Evolutionary conservation across 2,797 vertebrate genomes (phyloP).

Genomic region (Tarsius wallacei): DNA sequence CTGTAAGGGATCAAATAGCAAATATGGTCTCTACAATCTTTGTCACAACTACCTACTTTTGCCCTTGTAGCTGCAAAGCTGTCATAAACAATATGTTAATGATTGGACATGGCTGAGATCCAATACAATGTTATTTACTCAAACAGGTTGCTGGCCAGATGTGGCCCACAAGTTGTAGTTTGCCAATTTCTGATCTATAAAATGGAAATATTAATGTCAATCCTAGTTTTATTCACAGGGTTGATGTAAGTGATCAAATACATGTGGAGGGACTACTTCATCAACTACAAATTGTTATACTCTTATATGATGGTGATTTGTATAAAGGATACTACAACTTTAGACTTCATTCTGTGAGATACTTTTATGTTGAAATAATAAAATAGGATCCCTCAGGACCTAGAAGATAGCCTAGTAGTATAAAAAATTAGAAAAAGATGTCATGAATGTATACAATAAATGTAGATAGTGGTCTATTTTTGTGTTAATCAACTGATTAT

Average conservation of each 20-base stretch:
- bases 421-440: too few species aligned
- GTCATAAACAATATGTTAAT: neutral
- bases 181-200: neutral
- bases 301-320: neutral
- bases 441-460: too few species aligned
- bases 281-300: neutral
- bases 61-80: neutral
- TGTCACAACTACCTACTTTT: neutral
- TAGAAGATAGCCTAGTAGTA: neutral
- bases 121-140: conserved; percentile 32
- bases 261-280: neutral
- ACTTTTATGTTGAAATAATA: neutral
- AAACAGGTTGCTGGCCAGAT: neutral
- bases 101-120: neutral
- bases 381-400: neutral
- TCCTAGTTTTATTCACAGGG: neutral
- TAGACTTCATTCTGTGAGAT: neutral
- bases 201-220: neutral
- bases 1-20: neutral
- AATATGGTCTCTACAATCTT: neutral
- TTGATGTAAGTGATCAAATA: neutral
- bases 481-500: too few species aligned
- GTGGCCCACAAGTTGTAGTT: neutral
- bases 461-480: too few species aligned
- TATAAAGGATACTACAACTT: neutral